Evolutionary conservation across 1,140 invertebrate species (phyloP).

Genomic region (Drosophila guanche): DNA sequence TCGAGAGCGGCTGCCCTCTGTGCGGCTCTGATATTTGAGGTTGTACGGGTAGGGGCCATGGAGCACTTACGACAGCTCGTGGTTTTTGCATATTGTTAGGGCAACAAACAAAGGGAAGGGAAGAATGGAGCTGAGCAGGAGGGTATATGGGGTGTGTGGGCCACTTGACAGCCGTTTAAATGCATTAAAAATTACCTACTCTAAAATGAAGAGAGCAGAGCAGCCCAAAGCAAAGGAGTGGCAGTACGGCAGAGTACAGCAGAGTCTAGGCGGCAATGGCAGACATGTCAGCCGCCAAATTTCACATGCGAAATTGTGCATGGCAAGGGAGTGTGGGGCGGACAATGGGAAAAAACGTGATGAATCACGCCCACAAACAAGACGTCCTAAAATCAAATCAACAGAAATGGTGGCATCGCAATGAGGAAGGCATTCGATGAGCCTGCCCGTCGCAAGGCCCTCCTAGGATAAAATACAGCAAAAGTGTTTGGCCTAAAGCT

Average conservation of each 20-base stretch:
- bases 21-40: too few species aligned
- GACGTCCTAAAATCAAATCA: slow-evolving; percentile 57
- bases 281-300: slow-evolving; percentile 60
- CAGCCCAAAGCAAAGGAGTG: slow-evolving; percentile 5
- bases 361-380: slow-evolving; percentile 56
- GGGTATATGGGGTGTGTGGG: slow-evolving; percentile 45
- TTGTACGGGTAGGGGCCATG: too few species aligned
- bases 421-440: slow-evolving; percentile 11
- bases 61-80: not conserved
- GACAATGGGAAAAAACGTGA: slow-evolving; percentile 22
- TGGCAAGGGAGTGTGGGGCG: slow-evolving; percentile 1
- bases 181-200: slow-evolving; percentile 74
- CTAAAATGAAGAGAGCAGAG: slow-evolving; percentile 30
- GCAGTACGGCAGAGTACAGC: not conserved
- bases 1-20: slow-evolving; percentile 8
- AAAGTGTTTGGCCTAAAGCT: slow-evolving; percentile 47
- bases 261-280: slow-evolving; percentile 7
- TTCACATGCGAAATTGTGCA: slow-evolving; percentile 68
- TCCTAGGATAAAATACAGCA: slow-evolving; percentile 24
- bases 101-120: slow-evolving; percentile 38
- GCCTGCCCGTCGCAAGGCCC: slow-evolving; percentile 17
- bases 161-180: slow-evolving; percentile 78
- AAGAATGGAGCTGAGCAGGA: slow-evolving; percentile 10
- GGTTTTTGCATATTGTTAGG: slow-evolving; percentile 57
- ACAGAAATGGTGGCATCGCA: slow-evolving; percentile 42